These are phyloP conservation scores for Tragopan temminckii DNA, from an alignment of 2,797 vertebrate species.

Conservation along the genomic window DNA sequence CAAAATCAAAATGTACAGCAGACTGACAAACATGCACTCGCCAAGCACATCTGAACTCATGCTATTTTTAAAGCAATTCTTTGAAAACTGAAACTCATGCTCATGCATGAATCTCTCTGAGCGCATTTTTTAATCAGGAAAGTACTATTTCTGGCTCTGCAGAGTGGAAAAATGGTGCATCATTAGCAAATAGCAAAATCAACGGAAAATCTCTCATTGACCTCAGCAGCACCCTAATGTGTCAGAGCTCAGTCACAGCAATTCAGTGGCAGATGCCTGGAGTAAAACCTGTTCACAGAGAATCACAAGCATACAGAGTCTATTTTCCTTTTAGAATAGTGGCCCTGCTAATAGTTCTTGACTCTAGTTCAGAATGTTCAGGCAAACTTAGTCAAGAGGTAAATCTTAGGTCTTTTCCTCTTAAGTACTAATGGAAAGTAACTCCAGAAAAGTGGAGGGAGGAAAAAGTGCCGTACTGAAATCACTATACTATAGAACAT, in stretches of 20 bases:
- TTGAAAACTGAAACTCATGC: neutral
- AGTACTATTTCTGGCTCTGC: constrained; percentile 25
- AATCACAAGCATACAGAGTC: neutral
- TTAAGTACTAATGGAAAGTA: neutral
- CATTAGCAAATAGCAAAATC: neutral
- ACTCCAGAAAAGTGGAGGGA: neutral
- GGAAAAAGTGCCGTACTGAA: neutral
- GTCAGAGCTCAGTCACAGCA: neutral
- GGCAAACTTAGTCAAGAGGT: neutral
- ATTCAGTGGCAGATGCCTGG: neutral
- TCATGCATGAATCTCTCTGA: neutral
- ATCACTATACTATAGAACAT: neutral
- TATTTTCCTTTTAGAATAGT: neutral
- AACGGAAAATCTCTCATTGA: neutral
- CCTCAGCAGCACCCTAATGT: neutral
- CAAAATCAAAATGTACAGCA: neutral
- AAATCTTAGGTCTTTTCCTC: neutral
- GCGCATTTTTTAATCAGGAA: constrained; percentile 36
- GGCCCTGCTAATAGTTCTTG: neutral
- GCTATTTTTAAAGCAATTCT: neutral
- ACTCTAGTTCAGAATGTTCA: neutral
- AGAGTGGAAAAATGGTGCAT: neutral
- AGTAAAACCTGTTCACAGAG: neutral
- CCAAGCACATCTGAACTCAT: neutral
- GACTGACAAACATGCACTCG: neutral